A percentile compares a stretch with the other conserved stretches of the same genome.
These are phyloP conservation scores for Liolophura sinensis DNA, from an alignment of 1,140 invertebrate species.

Conservation along the genomic window DNA sequence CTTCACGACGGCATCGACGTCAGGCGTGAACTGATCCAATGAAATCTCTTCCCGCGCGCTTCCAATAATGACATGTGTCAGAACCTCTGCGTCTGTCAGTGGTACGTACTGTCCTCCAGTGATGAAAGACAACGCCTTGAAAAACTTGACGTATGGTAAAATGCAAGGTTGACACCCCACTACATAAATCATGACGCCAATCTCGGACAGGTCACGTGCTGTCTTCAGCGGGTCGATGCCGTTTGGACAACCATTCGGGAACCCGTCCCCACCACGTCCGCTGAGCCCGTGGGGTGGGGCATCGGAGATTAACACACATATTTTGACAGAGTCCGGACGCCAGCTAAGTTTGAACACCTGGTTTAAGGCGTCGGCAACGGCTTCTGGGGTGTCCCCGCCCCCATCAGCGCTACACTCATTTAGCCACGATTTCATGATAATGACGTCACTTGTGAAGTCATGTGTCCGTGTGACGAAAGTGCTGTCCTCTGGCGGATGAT, in stretches of 20 bases:
- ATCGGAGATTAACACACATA: slow-evolving; percentile 24
- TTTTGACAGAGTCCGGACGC: slow-evolving; percentile 15
- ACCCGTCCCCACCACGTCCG: slow-evolving; percentile 9
- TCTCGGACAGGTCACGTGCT: slow-evolving; percentile 17
- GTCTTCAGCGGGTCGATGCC: slow-evolving; percentile 22
- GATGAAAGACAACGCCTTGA: slow-evolving; percentile 15
- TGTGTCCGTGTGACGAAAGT: slow-evolving; percentile 24
- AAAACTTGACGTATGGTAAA: slow-evolving; percentile 20
- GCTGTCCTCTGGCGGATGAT: slow-evolving; percentile 22
- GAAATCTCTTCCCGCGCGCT: slow-evolving; percentile 27
- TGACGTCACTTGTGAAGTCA: slow-evolving; percentile 22
- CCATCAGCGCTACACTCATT: slow-evolving; percentile 7
- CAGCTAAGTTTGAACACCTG: slow-evolving; percentile 16
- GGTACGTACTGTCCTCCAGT: slow-evolving; percentile 29
- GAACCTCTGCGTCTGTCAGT: slow-evolving; percentile 13
- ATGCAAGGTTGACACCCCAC: slow-evolving; percentile 24
- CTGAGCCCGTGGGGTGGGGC: slow-evolving; percentile 24
- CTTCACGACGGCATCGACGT: too few relatives aligned
- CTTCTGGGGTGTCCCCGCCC: slow-evolving; percentile 26
- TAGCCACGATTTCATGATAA: slow-evolving; percentile 21
- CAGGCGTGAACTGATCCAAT: neutral
- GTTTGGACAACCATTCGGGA: slow-evolving; percentile 16
- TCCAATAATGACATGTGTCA: slow-evolving; percentile 25
- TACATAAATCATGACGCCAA: slow-evolving; percentile 20
- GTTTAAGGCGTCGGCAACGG: slow-evolving; percentile 21